These are phyloP conservation scores for Pluvialis apricaria DNA, from an alignment of 2,113 vertebrate genomes.

Conservation along the genomic window DNA sequence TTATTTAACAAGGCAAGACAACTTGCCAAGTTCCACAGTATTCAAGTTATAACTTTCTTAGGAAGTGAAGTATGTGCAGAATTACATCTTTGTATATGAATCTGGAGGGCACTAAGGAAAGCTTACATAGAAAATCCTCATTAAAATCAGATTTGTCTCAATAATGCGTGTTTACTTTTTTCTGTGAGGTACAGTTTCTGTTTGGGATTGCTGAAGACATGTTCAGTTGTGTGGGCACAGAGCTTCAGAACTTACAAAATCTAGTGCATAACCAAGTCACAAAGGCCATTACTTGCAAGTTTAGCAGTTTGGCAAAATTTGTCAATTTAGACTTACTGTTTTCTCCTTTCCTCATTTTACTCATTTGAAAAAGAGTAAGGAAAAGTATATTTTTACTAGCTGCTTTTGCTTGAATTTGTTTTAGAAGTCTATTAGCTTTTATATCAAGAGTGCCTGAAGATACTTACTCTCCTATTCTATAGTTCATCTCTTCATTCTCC, in stretches of 20 bases:
- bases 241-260: not conserved
- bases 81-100: not conserved
- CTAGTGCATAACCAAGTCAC: not conserved
- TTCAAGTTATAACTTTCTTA: not conserved
- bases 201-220: not conserved
- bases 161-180: not conserved
- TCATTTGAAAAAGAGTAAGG: not conserved
- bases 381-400: not conserved
- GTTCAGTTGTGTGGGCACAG: not conserved
- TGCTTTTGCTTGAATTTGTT: not conserved
- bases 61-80: not conserved
- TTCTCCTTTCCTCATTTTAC: not conserved
- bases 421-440: not conserved
- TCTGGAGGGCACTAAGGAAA: not conserved
- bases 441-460: not conserved
- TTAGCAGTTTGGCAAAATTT: not conserved
- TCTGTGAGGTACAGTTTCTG: not conserved
- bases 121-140: not conserved
- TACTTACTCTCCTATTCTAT: conserved; percentile 85
- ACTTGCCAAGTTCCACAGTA: not conserved
- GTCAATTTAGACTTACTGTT: not conserved
- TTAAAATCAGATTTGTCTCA: not conserved
- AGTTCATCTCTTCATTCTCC: conserved; percentile 98
- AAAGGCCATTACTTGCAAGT: not conserved
- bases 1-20: not conserved